phyloP scores from a whole-genome alignment of 2,113 vertebrate species.

The Ictidomys tridecemlineatus region DNA sequence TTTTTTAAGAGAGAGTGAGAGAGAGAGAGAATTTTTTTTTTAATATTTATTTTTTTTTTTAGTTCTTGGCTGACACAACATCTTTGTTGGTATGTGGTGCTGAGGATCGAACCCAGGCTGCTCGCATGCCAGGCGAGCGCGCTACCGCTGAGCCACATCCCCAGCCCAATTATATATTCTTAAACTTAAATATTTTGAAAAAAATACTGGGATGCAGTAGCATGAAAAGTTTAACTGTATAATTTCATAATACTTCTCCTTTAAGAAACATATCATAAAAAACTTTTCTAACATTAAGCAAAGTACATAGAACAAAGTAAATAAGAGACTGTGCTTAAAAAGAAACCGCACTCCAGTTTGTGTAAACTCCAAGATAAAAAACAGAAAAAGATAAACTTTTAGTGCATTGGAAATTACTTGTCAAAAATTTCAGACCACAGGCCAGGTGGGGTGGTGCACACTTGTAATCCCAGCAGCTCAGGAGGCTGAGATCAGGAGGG shows the following conservation, averaged over 20 bases:
- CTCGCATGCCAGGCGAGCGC: too few relatives aligned
- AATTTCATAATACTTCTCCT: slow-evolving; percentile 20
- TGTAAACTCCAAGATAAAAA: slow-evolving; percentile 24
- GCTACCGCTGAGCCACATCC: too few relatives aligned
- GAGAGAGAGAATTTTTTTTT: too few relatives aligned
- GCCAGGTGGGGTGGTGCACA: too few relatives aligned
- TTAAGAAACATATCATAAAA: slow-evolving; percentile 51
- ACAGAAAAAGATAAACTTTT: slow-evolving; percentile 8
- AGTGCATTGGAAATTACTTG: slow-evolving; percentile 35
- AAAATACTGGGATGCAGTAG: background rate
- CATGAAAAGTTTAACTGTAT: background rate
- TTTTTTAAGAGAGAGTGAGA: too few relatives aligned
- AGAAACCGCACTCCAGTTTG: slow-evolving; percentile 21
- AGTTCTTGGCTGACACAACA: too few relatives aligned
- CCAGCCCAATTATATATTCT: background rate
- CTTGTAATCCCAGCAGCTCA: too few relatives aligned
- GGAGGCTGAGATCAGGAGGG: too few relatives aligned
- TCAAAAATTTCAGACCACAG: slow-evolving; percentile 16
- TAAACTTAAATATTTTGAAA: background rate
- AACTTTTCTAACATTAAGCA: slow-evolving; percentile 9
- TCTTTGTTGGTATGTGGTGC: too few relatives aligned
- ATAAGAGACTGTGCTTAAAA: slow-evolving; percentile 30
- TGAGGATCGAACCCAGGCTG: too few relatives aligned
- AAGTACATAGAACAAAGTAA: slow-evolving; percentile 49
- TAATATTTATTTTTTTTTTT: too few relatives aligned